Evolutionary conservation across 92 coral and sea anemone genomes (phyloP), one percentile per base, ranked within the genome.

Genomic region (Siderastrea radians): DNA sequence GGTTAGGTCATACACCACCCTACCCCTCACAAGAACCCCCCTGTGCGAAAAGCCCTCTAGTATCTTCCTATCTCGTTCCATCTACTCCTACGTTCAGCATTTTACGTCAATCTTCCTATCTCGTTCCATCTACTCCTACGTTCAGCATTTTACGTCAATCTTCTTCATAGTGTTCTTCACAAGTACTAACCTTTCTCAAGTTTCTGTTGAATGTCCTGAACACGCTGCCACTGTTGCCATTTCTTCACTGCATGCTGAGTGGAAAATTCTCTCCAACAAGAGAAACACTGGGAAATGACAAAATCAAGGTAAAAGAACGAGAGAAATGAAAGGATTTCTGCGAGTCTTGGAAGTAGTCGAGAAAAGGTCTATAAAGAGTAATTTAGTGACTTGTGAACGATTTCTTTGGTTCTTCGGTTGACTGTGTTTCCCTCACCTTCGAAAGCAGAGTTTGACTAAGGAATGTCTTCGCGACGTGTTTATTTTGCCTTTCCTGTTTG

Each of bases 181-280:
- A 26, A 26, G 38, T 26, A 51, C 83, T 14, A 66, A 95, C 98
- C 95, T 80, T 79, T 85, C 77, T 89, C 79, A 2, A 95, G 94
- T 63, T 38, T 81, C 63, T 81, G 81, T 60, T 81, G 83, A 67
- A 86, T 71, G 77, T 95, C 95, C 47, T 78, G 86, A 54, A 94
- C 60, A 8, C 81, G 88, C 79, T 83, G 65, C 62, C 71, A 55
- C 66, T 84, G 84, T 49, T 93, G 90, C 77, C 94, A 88, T 50
- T 54, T 45, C 74, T 89, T 88, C 1, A 93, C 80, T 4, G 95
- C 93, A 67, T 91, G 98, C 38, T 55, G 72, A 72, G 87, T 84
- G 1, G 96, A 83, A 62, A 88, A 95, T 49, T 81, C 90, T 60
- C 91, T 90, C 98, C 98, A 95, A 47, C 78, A 62, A 15, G 71